These are phyloP conservation scores for Aplocera efformata DNA, from an alignment of 2,888 invertebrate species.

Conservation along the genomic window DNA sequence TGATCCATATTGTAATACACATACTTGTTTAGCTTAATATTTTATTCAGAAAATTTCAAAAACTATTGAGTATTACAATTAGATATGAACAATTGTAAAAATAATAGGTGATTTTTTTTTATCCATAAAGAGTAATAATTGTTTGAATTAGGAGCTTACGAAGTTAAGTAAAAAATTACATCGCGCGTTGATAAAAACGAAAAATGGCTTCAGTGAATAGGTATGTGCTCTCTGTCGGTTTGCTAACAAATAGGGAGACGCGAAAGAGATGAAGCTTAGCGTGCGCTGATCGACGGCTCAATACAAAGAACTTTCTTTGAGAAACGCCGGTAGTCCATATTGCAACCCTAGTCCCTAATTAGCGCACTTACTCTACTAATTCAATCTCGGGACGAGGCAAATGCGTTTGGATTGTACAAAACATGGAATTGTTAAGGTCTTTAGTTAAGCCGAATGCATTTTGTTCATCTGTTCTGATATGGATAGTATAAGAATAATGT, in stretches of 20 bases:
- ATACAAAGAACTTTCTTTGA: background rate
- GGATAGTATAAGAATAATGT: no score
- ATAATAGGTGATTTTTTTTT: constrained; percentile 14
- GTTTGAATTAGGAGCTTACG: constrained; percentile 14
- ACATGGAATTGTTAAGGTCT: no score
- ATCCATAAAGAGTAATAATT: constrained; percentile 15
- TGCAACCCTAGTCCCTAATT: constrained; percentile 9
- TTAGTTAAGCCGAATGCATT: no score
- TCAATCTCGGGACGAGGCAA: no score
- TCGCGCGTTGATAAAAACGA: no score
- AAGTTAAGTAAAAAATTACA: constrained; percentile 13
- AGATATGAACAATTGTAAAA: constrained; percentile 17
- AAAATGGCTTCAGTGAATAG: no score
- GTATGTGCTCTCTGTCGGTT: constrained; percentile 13
- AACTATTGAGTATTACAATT: constrained; percentile 14
- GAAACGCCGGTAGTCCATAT: constrained; percentile 15
- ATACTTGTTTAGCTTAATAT: constrained; percentile 23
- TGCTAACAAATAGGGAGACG: constrained; percentile 17
- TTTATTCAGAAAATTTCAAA: constrained; percentile 21
- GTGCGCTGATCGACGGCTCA: background rate
- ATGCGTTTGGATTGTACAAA: no score
- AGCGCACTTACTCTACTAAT: constrained; percentile 4
- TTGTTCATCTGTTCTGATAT: no score
- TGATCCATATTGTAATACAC: constrained; percentile 14
- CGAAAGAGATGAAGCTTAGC: constrained; percentile 16